Base-by-base conservation (phyloP, 2,113 vertebrate genomes). In the Aleadryas rufinucha region DNA sequence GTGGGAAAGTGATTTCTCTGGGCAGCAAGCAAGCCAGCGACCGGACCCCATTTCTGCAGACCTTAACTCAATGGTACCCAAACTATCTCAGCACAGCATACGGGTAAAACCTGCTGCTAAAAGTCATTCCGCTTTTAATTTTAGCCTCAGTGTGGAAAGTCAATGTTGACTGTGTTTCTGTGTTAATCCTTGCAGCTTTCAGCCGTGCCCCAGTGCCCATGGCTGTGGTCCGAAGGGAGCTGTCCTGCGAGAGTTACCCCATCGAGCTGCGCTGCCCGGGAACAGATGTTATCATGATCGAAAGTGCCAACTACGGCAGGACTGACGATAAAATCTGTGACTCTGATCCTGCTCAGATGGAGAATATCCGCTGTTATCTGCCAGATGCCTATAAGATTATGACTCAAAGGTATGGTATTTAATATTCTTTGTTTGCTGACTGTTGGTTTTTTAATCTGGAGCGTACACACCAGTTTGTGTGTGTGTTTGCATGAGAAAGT, bases 351-450 rank as follows among this genome's bases (percentile, higher is more conserved):
- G 99, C 99, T 74, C 99, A 99, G 98, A 99, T 99, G 99, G 99
- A 99, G 97, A 99, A 99, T 96, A 99, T 99, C 42, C 98, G 99
- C 85, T 99, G 99, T 97, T 99, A 99, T 97, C 98, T 99, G 92
- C 99, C 99, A 57, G 99, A 99, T 96, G 99, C 99, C 66, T 99
- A 99, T 98, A 99, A 99, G 98, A 99, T 99, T 97, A 99, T 99
- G 99, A 99, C 99, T 96, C 99, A 99, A 94, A 99, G 99, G 99
- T 99, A 98, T 20, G 71, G 71, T 44, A 6, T 44, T 84, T 89
- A 77, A 69, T 81, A 69, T 64, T 90, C 45, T 81, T 77, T 93
- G 69, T 78, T 92, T 91, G 90, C 39, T 31, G 33, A 19, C 42
- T 77, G 37, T 63, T 60, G 47, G 0, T 49, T 79, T 85, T 89